These are phyloP conservation scores for Umimayanthus chanpuru DNA, from an alignment of 92 coral and sea anemone species.

Conservation along the genomic window DNA sequence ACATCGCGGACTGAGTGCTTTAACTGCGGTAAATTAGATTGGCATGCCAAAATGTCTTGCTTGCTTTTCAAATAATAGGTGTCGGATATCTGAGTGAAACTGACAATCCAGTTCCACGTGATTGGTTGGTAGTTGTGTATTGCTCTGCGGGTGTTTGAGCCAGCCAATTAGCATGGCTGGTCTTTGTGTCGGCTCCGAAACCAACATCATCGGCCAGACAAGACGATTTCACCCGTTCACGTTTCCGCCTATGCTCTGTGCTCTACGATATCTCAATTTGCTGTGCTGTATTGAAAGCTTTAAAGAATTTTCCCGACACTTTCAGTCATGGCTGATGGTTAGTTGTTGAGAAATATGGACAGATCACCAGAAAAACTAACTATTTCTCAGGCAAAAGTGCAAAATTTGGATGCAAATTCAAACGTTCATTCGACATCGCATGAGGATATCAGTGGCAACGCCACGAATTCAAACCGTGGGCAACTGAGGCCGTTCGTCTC, in stretches of 20 bases:
- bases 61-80: slow-evolving; percentile 59
- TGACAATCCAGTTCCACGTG: slow-evolving; percentile 77
- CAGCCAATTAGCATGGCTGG: slow-evolving; percentile 87
- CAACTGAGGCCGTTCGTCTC: slow-evolving; percentile 33
- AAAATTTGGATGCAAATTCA: slow-evolving; percentile 73
- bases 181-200: slow-evolving; percentile 84
- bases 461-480: slow-evolving; percentile 43
- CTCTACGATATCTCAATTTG: slow-evolving; percentile 46
- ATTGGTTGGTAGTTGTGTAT: slow-evolving; percentile 72
- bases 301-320: slow-evolving; percentile 65
- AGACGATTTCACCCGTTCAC: slow-evolving; percentile 65
- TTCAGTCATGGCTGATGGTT: slow-evolving; percentile 50
- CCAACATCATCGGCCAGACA: slow-evolving; percentile 72
- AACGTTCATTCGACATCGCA: slow-evolving; percentile 53
- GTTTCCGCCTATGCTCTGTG: slow-evolving; percentile 73
- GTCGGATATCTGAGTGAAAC: slow-evolving; percentile 74
- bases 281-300: slow-evolving; percentile 63
- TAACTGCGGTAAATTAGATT: slow-evolving; percentile 44
- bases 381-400: slow-evolving; percentile 83
- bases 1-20: slow-evolving; percentile 17
- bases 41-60: slow-evolving; percentile 46
- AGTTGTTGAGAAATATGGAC: slow-evolving; percentile 63
- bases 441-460: slow-evolving; percentile 38
- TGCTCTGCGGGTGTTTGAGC: slow-evolving; percentile 79
- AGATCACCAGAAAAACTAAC: slow-evolving; percentile 85